Percentiles rank a stretch among this genome's conserved stretches.
phyloP scores from a whole-genome alignment of 1,140 invertebrate species.

The Trichoplusia ni region DNA sequence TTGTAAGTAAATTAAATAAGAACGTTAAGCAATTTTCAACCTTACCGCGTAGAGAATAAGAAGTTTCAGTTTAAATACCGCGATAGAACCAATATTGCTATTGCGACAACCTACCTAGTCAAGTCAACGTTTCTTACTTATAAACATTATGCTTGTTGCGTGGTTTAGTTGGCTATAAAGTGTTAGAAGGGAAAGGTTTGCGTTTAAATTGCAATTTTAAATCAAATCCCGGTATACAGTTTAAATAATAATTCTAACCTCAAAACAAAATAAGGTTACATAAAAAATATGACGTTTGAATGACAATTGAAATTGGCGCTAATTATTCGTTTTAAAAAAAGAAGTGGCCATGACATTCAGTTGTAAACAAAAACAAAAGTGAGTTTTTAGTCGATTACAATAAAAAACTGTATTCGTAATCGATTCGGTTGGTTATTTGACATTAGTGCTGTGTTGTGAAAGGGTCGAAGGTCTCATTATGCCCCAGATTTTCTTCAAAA shows the following conservation, averaged over 20 bases:
- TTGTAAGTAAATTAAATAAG: conserved; percentile 30
- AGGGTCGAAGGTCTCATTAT: conserved; percentile 66
- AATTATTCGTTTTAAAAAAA: conserved; percentile 1
- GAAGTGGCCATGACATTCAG: conserved; percentile 34
- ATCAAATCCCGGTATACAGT: neutral
- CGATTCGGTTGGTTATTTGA: conserved; percentile 23
- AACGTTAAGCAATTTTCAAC: conserved; percentile 38
- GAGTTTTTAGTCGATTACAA: conserved; percentile 1
- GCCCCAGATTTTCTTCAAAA: conserved; percentile 80
- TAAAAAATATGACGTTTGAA: neutral
- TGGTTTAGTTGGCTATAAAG: conserved; percentile 69
- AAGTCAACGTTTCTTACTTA: conserved; percentile 74
- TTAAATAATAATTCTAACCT: neutral
- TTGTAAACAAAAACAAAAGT: conserved; percentile 27
- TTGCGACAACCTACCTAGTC: conserved; percentile 66
- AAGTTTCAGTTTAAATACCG: conserved; percentile 28
- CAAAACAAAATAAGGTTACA: too few relatives aligned
- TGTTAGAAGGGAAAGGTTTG: conserved; percentile 70
- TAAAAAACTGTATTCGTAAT: conserved; percentile 20
- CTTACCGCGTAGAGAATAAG: conserved; percentile 38
- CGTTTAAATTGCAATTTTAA: conserved; percentile 25
- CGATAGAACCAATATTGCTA: conserved; percentile 50
- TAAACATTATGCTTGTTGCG: conserved; percentile 73
- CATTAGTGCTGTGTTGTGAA: conserved; percentile 39
- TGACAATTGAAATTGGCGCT: neutral